phyloP scores from a whole-genome alignment of 2,888 invertebrate species.

The Phyto melanocephala region DNA sequence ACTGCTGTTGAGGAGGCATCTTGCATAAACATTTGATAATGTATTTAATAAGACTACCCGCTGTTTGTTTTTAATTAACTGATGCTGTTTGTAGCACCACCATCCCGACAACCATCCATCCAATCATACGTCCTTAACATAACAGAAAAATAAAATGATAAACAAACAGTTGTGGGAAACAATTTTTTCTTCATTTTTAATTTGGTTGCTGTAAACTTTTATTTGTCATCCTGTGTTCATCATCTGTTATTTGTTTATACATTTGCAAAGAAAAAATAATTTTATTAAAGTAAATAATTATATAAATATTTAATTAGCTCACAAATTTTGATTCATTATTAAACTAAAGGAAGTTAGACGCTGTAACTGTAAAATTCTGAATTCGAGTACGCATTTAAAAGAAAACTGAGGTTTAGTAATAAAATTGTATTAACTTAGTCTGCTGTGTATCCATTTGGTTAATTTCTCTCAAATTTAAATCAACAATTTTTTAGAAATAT shows the following conservation, averaged over 20 bases:
- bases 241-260: too few species aligned
- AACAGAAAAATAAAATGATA: conserved; percentile 6
- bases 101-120: background rate
- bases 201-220: background rate
- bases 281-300: too few species aligned
- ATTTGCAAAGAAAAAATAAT: too few species aligned
- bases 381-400: too few species aligned
- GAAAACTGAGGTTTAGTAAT: too few species aligned
- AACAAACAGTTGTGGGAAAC: conserved; percentile 24
- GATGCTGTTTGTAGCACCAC: conserved; percentile 9
- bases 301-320: too few species aligned
- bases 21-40: background rate
- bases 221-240: background rate
- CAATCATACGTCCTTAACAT: conserved; percentile 20
- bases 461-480: too few species aligned
- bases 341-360: too few species aligned
- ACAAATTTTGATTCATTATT: too few species aligned
- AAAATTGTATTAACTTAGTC: too few species aligned
- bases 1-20: background rate
- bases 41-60: conserved; percentile 26
- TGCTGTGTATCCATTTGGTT: too few species aligned
- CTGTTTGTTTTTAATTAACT: conserved; percentile 48
- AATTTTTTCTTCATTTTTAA: conserved; percentile 1
- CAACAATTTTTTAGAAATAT: background rate
- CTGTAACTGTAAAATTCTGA: too few species aligned